Conservation (phyloP, 1,140 invertebrate species). For the Drosophila guanche region DNA sequence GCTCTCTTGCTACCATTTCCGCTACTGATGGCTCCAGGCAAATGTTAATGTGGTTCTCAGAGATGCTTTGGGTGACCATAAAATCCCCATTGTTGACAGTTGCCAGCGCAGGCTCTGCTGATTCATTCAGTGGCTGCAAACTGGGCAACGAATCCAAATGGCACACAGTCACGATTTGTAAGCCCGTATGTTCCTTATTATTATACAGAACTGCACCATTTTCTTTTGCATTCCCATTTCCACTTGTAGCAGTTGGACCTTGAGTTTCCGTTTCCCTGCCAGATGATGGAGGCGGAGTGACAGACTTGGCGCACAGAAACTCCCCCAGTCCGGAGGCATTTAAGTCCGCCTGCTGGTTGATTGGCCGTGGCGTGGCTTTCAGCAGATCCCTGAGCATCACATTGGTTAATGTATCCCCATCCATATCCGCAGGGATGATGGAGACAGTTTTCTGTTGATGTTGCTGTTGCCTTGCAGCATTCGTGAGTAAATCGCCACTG, state of each 20-base stretch:
- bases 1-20: too few species aligned
- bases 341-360: slow-evolving; percentile 28
- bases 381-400: slow-evolving; percentile 34
- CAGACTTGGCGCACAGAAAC: slow-evolving; percentile 28
- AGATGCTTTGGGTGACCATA: slow-evolving; percentile 34
- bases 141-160: too few species aligned
- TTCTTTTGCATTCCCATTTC: too few species aligned
- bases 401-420: background rate
- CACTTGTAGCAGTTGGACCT: background rate
- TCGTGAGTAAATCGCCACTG: slow-evolving; percentile 49
- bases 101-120: too few species aligned
- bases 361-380: slow-evolving; percentile 28
- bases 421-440: background rate
- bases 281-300: background rate
- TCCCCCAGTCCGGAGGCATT: slow-evolving; percentile 37
- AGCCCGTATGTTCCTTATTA: too few species aligned
- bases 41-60: slow-evolving; percentile 33
- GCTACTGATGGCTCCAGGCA: slow-evolving; percentile 10
- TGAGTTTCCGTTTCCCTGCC: background rate
- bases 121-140: too few species aligned
- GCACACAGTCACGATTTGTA: too few species aligned
- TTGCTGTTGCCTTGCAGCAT: background rate
- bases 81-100: slow-evolving; percentile 4
- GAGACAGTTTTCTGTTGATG: background rate
- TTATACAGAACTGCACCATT: too few species aligned